These are phyloP conservation scores for Eristalis pertinax DNA, from an alignment of 2,888 invertebrate species.

Conservation along the genomic window DNA sequence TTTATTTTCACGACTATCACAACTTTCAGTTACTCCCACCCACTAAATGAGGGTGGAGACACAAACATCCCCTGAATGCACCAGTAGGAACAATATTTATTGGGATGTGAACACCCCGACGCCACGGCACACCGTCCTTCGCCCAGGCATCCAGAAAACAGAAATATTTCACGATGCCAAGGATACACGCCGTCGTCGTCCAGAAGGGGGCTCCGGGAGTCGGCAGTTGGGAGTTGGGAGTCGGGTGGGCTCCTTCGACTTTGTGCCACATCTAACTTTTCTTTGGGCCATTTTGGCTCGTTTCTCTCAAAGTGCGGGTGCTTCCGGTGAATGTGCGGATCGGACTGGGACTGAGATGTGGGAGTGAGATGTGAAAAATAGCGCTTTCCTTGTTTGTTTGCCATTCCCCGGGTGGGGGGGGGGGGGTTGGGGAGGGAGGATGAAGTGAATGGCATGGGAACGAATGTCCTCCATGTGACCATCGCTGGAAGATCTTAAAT, in stretches of 20 bases:
- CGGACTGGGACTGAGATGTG: constrained; percentile 36
- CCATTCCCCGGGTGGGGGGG: constrained; percentile 21
- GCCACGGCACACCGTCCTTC: constrained; percentile 30
- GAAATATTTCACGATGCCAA: constrained; percentile 62
- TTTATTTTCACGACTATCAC: constrained; percentile 67
- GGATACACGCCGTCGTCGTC: constrained; percentile 55
- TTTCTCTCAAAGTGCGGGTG: constrained; percentile 63
- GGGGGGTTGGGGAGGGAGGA: neutral
- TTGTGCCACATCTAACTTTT: constrained; percentile 41
- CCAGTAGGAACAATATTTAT: constrained; percentile 57
- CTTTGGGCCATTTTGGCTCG: constrained; percentile 58
- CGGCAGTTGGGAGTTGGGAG: too few relatives aligned
- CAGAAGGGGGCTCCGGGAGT: constrained; percentile 43
- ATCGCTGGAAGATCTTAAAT: constrained; percentile 72
- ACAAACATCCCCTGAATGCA: constrained; percentile 27
- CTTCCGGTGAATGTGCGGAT: constrained; percentile 57
- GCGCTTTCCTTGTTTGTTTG: constrained; percentile 66
- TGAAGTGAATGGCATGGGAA: constrained; percentile 21
- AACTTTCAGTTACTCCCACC: constrained; percentile 62
- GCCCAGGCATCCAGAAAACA: constrained; percentile 29
- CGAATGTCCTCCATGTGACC: constrained; percentile 69
- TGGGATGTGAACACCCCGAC: constrained; percentile 47
- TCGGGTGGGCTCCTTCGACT: constrained; percentile 48
- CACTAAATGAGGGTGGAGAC: constrained; percentile 36
- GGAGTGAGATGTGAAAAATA: constrained; percentile 63